Conservation (phyloP, 1,140 invertebrate genomes). For the Bursaphelenchus mucronatus region DNA sequence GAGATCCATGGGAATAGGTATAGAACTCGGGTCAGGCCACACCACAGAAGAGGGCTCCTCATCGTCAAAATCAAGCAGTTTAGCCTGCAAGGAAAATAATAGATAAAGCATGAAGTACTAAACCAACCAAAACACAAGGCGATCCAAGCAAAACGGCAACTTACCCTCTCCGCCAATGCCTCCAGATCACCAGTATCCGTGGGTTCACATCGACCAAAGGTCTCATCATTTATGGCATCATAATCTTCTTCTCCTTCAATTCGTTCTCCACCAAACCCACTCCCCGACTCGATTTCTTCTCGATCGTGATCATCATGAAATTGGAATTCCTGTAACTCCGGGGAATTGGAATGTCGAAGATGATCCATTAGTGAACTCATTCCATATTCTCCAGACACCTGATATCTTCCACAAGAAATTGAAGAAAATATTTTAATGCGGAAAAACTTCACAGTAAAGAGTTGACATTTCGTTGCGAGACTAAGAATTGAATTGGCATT, state of each 20-base stretch:
- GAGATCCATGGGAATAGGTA: constrained; percentile 1
- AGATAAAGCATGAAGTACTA: constrained; percentile 13
- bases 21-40: constrained; percentile 9
- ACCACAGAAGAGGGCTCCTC: background rate
- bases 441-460: no score
- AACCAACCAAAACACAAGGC: background rate
- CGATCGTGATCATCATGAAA: background rate
- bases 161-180: constrained; percentile 34
- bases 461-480: no score
- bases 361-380: background rate
- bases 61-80: constrained; percentile 17
- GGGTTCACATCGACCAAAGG: constrained; percentile 29
- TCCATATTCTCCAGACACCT: background rate
- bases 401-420: background rate
- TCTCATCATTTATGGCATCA: constrained; percentile 52
- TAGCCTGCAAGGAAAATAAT: constrained; percentile 9
- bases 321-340: constrained; percentile 8
- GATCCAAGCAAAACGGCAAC: background rate
- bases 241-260: constrained; percentile 45
- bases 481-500: no score
- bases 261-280: constrained; percentile 1
- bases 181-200: constrained; percentile 26
- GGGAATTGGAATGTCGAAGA: background rate
- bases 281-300: constrained; percentile 1
- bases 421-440: no score